Evolutionary conservation across 92 coral and sea anemone genomes (phyloP), one percentile per base, ranked within the genome.

Genomic region (Siderastrea siderea): DNA sequence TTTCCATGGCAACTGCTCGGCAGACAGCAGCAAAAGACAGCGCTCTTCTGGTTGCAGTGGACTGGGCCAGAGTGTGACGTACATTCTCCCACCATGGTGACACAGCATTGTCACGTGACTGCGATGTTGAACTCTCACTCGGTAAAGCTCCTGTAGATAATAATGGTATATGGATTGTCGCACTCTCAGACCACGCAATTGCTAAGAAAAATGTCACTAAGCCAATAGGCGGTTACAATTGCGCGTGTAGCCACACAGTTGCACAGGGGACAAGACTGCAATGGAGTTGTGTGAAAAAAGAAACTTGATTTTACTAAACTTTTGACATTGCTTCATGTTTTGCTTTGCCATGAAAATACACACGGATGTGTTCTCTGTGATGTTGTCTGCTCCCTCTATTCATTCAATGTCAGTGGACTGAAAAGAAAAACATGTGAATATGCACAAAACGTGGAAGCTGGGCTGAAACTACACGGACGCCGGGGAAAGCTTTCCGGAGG

Each of bases 61-160:
- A 98, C 93, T 98, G 96, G 78, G 98, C 97, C 48, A 98, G 94
- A 78, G 90, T 69, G 71, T 91, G 96, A 66, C 99, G 98, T 61
- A 95, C 80, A 51, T 70, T 93, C 69, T 96, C 96, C 99, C 98
- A 98, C 99, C 99, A 98, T 1, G 96, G 94, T n/a, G 99, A 94
- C 44, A 95, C 86, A 38, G 87, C 68, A 54, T 93, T 83, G 73
- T 92, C 98, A 54, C 79, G 86, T 59, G 73, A 54, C 49, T 71
- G 65, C 7, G 79, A 70, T 44, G 84, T 80, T 5, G 84, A 74
- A 81, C 86, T 66, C 78, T 88, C 98, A 43, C 84, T 83, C 46
- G 90, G 45, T 3, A 85, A 89, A 49, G 93, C 87, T 54, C 96
- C 98, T 95, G 75, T 19, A 45, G 53, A 7, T 6, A 2, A 8